These are phyloP conservation scores for Echiichthys vipera DNA, from an alignment of 2,797 vertebrate species.

Conservation along the genomic window DNA sequence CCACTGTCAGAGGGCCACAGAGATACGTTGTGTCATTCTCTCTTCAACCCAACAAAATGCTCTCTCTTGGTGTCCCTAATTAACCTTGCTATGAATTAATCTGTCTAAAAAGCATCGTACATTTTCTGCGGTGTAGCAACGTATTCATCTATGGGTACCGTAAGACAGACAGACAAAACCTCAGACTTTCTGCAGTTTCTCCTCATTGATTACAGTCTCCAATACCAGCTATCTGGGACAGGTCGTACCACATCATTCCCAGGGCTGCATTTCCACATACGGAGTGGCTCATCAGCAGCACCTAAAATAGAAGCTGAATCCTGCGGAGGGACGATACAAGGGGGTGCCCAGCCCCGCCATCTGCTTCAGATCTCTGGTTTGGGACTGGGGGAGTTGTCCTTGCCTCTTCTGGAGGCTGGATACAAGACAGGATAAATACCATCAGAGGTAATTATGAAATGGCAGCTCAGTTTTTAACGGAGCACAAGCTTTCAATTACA, in stretches of 20 bases:
- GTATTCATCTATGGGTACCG: constrained; percentile 7
- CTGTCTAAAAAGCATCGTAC: constrained; percentile 27
- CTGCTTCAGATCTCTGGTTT: constrained; percentile 65
- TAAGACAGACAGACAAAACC: constrained; percentile 24
- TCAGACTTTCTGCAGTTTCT: constrained; percentile 39
- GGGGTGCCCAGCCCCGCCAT: constrained; percentile 64
- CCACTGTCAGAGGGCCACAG: constrained; percentile 36
- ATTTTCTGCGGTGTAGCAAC: constrained; percentile 27
- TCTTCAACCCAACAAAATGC: constrained; percentile 1
- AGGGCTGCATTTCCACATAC: constrained; percentile 48
- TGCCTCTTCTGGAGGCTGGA: constrained; percentile 55
- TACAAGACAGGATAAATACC: constrained; percentile 61
- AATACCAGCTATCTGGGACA: constrained; percentile 73
- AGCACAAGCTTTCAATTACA: constrained; percentile 69
- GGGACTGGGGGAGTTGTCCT: constrained; percentile 44
- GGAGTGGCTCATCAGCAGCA: constrained; percentile 68
- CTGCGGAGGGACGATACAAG: constrained; percentile 51
- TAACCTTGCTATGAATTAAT: constrained; percentile 35
- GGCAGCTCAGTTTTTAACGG: constrained; percentile 47
- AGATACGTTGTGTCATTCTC: constrained; percentile 11
- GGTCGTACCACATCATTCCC: constrained; percentile 67
- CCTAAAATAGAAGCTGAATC: constrained; percentile 77
- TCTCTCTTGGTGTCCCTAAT: constrained; percentile 24
- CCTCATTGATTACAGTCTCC: constrained; percentile 46
- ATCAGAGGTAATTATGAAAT: constrained; percentile 66